Conservation (phyloP, 2,797 vertebrate genomes). For the Arnoldichthys spilopterus region DNA sequence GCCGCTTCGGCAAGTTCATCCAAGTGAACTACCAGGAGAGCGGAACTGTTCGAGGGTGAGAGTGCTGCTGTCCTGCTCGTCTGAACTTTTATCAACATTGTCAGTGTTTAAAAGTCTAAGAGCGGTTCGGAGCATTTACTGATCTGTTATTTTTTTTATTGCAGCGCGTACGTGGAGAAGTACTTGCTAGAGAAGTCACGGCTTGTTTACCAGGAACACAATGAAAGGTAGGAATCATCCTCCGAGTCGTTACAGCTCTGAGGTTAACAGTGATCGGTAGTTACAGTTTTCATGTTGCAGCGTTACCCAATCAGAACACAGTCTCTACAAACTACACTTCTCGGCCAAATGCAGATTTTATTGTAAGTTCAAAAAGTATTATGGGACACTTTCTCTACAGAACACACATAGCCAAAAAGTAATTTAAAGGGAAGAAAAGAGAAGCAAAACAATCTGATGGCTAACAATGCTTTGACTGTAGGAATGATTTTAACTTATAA, state of each 20-base stretch:
- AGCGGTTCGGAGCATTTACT: not conserved
- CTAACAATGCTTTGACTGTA: too few relatives aligned
- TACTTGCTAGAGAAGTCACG: conserved; percentile 97
- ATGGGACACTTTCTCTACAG: too few relatives aligned
- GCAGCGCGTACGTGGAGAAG: conserved; percentile 96
- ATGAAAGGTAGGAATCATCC: conserved; percentile 84
- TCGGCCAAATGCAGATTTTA: too few relatives aligned
- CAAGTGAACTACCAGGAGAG: conserved; percentile 99
- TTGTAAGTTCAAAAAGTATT: too few relatives aligned
- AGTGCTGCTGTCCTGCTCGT: conserved; percentile 63
- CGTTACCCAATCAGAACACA: too few relatives aligned
- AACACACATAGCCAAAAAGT: too few relatives aligned
- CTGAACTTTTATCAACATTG: not conserved
- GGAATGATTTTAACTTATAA: too few relatives aligned
- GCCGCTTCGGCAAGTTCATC: conserved; percentile 98
- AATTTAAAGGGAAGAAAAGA: too few relatives aligned
- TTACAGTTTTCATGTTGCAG: too few relatives aligned
- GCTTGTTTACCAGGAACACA: conserved; percentile 98
- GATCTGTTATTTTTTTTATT: conserved; percentile 39
- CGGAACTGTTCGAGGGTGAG: conserved; percentile 96
- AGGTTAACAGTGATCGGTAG: too few relatives aligned
- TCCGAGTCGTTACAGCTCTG: not conserved
- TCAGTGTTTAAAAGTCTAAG: not conserved
- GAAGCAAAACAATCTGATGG: too few relatives aligned
- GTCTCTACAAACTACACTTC: too few relatives aligned